phyloP scores from a whole-genome alignment of 2,888 invertebrate genomes.

The Graphium colonna region DNA sequence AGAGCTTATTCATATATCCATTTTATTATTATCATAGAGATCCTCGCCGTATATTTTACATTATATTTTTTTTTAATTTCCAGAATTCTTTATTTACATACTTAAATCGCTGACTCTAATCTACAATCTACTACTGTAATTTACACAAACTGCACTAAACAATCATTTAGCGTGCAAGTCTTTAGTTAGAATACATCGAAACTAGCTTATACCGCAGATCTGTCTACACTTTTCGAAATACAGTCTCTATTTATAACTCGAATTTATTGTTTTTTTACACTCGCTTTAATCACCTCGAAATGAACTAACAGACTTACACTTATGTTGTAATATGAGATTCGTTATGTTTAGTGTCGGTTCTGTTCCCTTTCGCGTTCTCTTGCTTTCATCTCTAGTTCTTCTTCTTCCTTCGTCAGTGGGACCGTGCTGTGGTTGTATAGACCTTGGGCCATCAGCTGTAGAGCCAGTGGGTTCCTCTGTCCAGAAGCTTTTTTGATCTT shows the following conservation, averaged over 20 bases:
- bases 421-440: constrained; percentile 89
- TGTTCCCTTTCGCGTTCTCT: constrained; percentile 62
- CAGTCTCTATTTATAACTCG: too few species aligned
- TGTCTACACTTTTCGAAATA: not conserved
- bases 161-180: not conserved
- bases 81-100: constrained; percentile 7
- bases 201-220: not conserved
- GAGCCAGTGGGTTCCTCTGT: constrained; percentile 90
- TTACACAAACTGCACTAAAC: not conserved
- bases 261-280: too few species aligned
- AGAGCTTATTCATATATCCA: too few species aligned
- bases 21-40: too few species aligned
- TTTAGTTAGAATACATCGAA: not conserved
- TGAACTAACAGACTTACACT: too few species aligned
- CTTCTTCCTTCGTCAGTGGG: constrained; percentile 34
- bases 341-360: constrained; percentile 45
- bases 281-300: too few species aligned
- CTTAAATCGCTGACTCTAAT: not conserved
- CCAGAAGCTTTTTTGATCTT: constrained; percentile 96
- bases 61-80: constrained; percentile 6
- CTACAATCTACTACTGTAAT: not conserved
- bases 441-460: constrained; percentile 96
- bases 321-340: not conserved
- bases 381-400: constrained; percentile 69
- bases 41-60: not conserved